Conservation (phyloP, 2,888 invertebrate species). For the Perdita meconis region DNA sequence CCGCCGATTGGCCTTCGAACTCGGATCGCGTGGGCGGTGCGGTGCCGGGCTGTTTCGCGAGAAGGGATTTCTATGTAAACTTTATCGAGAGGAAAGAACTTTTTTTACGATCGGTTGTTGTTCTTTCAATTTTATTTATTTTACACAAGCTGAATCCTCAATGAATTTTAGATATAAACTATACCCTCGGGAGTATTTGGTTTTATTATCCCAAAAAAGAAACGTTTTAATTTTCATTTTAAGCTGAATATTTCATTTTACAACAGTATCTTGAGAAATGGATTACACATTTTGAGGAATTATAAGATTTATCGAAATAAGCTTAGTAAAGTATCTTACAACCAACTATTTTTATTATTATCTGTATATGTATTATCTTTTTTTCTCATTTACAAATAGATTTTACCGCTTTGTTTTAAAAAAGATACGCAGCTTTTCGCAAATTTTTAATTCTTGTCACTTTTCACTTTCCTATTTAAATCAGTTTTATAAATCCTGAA, state of each 20-base stretch:
- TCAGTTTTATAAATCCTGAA: not conserved
- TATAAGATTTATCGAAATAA: no score
- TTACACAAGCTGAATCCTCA: not conserved
- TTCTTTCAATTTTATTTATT: not conserved
- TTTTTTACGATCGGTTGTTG: not conserved
- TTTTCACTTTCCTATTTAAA: not conserved
- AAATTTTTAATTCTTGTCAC: not conserved
- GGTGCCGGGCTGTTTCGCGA: conserved; percentile 23
- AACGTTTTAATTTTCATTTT: no score
- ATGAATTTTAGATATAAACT: not conserved
- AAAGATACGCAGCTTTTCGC: not conserved
- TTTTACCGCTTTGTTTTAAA: not conserved
- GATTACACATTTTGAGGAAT: no score
- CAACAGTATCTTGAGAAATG: no score
- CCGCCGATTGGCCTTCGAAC: conserved; percentile 69
- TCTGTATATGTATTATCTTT: no score
- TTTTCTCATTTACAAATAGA: not conserved
- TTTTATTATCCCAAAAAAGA: no score
- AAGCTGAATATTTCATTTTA: no score
- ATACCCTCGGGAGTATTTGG: no score
- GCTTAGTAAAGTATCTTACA: no score
- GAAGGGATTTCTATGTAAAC: not conserved
- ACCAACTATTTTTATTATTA: no score
- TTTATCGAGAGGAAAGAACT: not conserved
- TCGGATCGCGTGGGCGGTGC: conserved; percentile 51